These are phyloP conservation scores for Acromyrmex charruanus DNA, from an alignment of 1,140 invertebrate genomes.

Conservation along the genomic window DNA sequence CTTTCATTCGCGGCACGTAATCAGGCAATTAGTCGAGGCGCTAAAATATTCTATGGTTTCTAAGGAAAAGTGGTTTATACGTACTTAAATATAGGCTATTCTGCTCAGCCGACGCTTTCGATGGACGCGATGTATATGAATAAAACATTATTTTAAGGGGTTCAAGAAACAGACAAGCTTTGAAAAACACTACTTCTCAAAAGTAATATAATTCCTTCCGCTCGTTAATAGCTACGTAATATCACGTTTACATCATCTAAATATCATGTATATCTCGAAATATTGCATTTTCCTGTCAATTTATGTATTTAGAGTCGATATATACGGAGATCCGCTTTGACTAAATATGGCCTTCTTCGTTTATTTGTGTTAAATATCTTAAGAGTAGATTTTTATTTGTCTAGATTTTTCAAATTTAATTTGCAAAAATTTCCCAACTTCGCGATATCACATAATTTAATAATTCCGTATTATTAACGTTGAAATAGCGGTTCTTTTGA, in stretches of 20 bases:
- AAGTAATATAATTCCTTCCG: not conserved
- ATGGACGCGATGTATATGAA: constrained; percentile 78
- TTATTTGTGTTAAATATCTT: not conserved
- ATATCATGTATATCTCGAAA: not conserved
- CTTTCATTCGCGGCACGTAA: constrained; percentile 76
- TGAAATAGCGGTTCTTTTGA: not conserved
- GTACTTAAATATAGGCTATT: constrained; percentile 80
- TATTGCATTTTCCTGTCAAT: not conserved
- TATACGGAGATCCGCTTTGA: too few relatives aligned
- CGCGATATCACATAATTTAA: not conserved
- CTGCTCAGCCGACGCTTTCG: constrained; percentile 74
- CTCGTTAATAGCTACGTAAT: not conserved
- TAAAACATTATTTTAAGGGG: constrained; percentile 80
- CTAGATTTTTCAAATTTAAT: not conserved
- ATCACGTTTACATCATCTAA: not conserved
- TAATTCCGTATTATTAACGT: not conserved
- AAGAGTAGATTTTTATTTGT: not conserved
- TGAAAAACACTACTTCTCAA: not conserved
- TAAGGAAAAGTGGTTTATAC: constrained; percentile 77
- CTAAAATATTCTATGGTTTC: constrained; percentile 82
- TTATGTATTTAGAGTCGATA: not conserved
- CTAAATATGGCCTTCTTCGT: too few relatives aligned
- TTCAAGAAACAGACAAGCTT: constrained; percentile 28
- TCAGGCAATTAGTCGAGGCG: constrained; percentile 80
- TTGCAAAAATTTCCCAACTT: not conserved